Conservation (phyloP, 2,888 invertebrate species). For the Scaptomyza caliginosa region DNA sequence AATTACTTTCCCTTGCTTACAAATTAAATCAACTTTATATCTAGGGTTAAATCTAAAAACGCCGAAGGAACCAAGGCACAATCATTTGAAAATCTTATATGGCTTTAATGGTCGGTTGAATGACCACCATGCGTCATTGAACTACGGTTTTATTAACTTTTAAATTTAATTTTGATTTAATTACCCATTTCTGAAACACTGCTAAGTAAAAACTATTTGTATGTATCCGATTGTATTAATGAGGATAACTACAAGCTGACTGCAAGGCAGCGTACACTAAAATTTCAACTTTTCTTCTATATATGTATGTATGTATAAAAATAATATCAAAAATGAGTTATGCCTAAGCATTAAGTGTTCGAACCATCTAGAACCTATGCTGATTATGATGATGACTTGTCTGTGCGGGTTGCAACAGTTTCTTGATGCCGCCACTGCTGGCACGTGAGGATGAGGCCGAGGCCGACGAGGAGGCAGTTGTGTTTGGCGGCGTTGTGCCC, state of each 20-base stretch:
- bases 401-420: constrained; percentile 45
- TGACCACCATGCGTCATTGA: constrained; percentile 18
- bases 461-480: constrained; percentile 69
- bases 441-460: constrained; percentile 71
- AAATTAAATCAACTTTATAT: constrained; percentile 57
- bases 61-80: constrained; percentile 75
- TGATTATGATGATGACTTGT: constrained; percentile 44
- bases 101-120: constrained; percentile 8
- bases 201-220: constrained; percentile 23
- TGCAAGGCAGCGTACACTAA: constrained; percentile 39
- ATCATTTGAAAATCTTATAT: constrained; percentile 67
- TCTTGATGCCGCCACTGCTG: constrained; percentile 64
- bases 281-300: constrained; percentile 41
- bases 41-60: constrained; percentile 65
- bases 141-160: constrained; percentile 21
- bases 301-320: constrained; percentile 61
- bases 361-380: constrained; percentile 61
- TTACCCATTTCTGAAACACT: constrained; percentile 39
- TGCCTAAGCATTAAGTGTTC: constrained; percentile 9
- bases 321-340: constrained; percentile 60
- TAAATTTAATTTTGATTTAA: background rate
- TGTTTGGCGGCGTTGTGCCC: constrained; percentile 55
- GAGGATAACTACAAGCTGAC: constrained; percentile 40
- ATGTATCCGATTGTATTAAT: constrained; percentile 21
- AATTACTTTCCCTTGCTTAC: constrained; percentile 34